Percentiles rank a stretch among this genome's conserved stretches.
Evolutionary conservation across 2,888 invertebrate genomes (phyloP).

Genomic region (Cynaeus angustus): DNA sequence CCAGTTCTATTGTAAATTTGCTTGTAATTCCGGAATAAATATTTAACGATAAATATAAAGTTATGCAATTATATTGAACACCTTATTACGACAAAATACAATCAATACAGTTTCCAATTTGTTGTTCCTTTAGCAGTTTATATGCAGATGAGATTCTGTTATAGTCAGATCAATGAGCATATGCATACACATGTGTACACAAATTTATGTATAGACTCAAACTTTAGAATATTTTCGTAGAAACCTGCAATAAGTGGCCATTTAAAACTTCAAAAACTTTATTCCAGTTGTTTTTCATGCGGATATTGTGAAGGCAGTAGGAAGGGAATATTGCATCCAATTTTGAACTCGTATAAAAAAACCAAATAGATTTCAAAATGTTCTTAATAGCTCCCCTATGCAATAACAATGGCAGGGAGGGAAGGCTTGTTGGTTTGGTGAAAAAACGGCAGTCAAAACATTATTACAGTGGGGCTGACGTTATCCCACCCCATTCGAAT

Average conservation of each 20-base stretch:
- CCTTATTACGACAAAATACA: too few relatives aligned
- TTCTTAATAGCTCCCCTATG: slow-evolving; percentile 40
- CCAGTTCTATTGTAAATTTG: too few relatives aligned
- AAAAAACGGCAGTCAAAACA: slow-evolving; percentile 47
- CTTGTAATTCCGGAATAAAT: too few relatives aligned
- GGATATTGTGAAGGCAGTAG: slow-evolving; percentile 2
- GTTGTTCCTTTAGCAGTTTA: too few relatives aligned
- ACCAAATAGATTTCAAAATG: slow-evolving; percentile 34
- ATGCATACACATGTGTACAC: too few relatives aligned
- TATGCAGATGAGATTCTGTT: too few relatives aligned
- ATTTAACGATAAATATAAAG: too few relatives aligned
- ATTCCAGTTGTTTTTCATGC: slow-evolving; percentile 31
- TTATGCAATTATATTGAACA: too few relatives aligned
- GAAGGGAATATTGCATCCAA: slow-evolving; percentile 24
- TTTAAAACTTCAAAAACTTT: slow-evolving; percentile 27
- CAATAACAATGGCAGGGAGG: slow-evolving; percentile 39
- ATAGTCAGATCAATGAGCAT: too few relatives aligned
- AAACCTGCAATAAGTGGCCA: slow-evolving; percentile 11
- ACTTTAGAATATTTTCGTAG: slow-evolving; percentile 16
- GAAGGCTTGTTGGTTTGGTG: slow-evolving; percentile 26
- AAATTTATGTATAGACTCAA: not conserved
- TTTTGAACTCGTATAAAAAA: slow-evolving; percentile 32
- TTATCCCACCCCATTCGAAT: slow-evolving; percentile 48
- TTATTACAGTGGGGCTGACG: slow-evolving; percentile 43
- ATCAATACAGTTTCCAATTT: too few relatives aligned